These are phyloP conservation scores for Vidua macroura DNA, from an alignment of 2,113 vertebrate species.

Conservation along the genomic window DNA sequence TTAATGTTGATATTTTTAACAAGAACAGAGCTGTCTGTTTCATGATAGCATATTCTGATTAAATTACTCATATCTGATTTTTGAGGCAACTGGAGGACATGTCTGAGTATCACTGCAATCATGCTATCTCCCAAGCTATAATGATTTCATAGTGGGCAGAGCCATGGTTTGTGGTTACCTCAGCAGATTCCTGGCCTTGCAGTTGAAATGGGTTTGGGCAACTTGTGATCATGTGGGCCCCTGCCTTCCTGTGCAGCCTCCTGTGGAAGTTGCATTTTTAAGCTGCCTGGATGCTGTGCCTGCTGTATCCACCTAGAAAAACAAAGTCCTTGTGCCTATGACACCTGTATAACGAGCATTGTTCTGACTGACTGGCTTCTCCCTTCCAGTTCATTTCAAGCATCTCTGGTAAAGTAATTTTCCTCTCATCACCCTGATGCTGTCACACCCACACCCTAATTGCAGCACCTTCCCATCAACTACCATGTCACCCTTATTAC, in stretches of 20 bases:
- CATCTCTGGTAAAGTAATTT: not conserved
- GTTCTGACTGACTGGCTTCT: not conserved
- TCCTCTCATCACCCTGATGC: not conserved
- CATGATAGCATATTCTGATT: not conserved
- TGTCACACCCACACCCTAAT: not conserved
- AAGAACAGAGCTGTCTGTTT: not conserved
- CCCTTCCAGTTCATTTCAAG: not conserved
- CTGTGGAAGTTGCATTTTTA: not conserved
- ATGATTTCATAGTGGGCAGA: not conserved
- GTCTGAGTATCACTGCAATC: not conserved
- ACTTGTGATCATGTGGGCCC: not conserved
- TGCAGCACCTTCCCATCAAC: not conserved
- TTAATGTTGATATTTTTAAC: not conserved
- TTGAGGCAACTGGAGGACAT: not conserved
- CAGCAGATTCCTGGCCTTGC: not conserved
- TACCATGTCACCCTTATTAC: not conserved
- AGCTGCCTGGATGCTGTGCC: not conserved
- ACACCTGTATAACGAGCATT: not conserved
- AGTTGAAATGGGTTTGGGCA: not conserved
- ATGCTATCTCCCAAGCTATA: not conserved
- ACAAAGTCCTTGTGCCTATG: not conserved
- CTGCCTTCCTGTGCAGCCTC: not conserved
- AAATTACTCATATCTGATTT: not conserved
- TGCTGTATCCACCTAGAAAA: not conserved
- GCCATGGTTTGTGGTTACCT: not conserved